Conservation (phyloP, 1,140 invertebrate genomes). For the Drosophila equinoxialis region DNA sequence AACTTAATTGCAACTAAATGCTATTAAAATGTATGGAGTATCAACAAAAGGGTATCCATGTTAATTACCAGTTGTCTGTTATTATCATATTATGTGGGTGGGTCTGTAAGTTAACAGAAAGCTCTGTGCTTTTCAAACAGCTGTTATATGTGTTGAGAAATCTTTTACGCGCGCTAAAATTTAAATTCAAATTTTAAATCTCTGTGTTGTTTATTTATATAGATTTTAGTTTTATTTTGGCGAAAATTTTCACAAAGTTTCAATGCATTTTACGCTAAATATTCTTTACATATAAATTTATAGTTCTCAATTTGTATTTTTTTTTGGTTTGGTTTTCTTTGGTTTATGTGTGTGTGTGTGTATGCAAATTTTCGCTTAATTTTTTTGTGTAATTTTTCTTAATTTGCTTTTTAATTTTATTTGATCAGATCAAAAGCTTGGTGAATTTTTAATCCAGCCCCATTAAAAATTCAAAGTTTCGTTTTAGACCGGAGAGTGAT, state of each 20-base stretch:
- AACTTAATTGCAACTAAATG: background rate
- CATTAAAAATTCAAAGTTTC: slow-evolving; percentile 75
- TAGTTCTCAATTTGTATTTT: slow-evolving; percentile 4
- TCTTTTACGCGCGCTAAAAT: background rate
- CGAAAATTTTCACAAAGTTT: slow-evolving; percentile 49
- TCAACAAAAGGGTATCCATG: background rate
- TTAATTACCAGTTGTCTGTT: background rate
- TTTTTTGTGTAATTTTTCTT: slow-evolving; percentile 9
- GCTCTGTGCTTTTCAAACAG: background rate
- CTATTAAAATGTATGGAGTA: background rate
- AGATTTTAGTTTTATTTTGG: slow-evolving; percentile 38
- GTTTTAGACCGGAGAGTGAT: slow-evolving; percentile 21
- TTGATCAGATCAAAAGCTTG: slow-evolving; percentile 60
- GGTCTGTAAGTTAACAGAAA: background rate
- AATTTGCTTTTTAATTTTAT: slow-evolving; percentile 24
- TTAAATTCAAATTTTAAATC: background rate
- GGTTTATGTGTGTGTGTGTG: slow-evolving; percentile 27
- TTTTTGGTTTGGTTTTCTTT: slow-evolving; percentile 20
- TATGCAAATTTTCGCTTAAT: slow-evolving; percentile 1
- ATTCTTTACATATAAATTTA: slow-evolving; percentile 32
- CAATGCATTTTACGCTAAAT: slow-evolving; percentile 53
- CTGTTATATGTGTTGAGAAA: background rate
- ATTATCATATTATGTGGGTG: background rate
- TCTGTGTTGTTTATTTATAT: background rate
- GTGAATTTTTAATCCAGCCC: slow-evolving; percentile 83